Percentiles rank a stretch among this genome's conserved stretches.
Evolutionary conservation across 2,113 vertebrate species (phyloP).

Genomic region (Melanerpes formicivorus): DNA sequence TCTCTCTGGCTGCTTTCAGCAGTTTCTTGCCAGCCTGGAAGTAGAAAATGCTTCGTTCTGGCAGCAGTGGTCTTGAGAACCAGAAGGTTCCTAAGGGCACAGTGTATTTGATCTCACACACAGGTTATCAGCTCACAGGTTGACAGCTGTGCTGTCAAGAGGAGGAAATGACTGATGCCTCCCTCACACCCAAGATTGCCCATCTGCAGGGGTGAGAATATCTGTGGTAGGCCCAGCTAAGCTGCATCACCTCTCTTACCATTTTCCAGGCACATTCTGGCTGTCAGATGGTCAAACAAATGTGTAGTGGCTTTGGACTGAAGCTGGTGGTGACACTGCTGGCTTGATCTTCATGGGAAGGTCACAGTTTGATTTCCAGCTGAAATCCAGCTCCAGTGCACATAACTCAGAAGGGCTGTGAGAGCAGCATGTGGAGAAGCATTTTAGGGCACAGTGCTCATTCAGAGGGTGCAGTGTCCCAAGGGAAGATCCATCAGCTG

Average conservation of each 20-base stretch:
- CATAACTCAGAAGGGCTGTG: background rate
- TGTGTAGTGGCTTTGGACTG: background rate
- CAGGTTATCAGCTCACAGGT: background rate
- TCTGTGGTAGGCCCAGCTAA: slow-evolving; percentile 27
- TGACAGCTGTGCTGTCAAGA: background rate
- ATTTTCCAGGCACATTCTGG: slow-evolving; percentile 11
- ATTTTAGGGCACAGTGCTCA: background rate
- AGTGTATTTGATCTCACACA: background rate
- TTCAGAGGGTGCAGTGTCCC: background rate
- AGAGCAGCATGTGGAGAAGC: background rate
- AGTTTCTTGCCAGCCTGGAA: background rate
- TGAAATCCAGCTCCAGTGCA: background rate
- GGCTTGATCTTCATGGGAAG: background rate
- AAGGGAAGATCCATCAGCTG: background rate
- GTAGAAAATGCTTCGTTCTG: background rate
- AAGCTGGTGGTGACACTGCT: background rate
- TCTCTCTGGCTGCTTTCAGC: background rate
- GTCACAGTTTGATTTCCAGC: background rate
- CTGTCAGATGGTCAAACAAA: slow-evolving; percentile 29
- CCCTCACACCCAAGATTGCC: background rate
- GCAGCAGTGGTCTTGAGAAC: background rate
- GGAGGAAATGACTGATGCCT: background rate
- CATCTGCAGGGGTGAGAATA: background rate
- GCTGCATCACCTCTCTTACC: slow-evolving; percentile 17
- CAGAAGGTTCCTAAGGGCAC: background rate